These are phyloP conservation scores for Polypterus bichir DNA, from an alignment of 2,113 vertebrate species.

Conservation along the genomic window DNA sequence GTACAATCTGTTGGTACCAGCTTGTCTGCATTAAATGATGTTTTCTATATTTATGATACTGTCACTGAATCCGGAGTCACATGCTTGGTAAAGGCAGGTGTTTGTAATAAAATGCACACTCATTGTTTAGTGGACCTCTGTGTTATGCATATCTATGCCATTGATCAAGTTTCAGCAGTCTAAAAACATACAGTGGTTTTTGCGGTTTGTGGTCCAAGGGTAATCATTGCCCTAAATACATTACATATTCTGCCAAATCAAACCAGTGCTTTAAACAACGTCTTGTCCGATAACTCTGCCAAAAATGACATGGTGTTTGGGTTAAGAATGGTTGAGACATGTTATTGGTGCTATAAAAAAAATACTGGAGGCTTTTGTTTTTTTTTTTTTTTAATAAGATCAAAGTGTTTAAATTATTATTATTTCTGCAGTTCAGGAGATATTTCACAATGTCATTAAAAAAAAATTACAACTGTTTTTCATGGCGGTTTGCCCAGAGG, in stretches of 20 bases:
- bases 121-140: no score
- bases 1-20: no score
- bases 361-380: constrained; percentile 33
- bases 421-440: constrained; percentile 27
- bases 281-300: constrained; percentile 25
- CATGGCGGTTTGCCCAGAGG: constrained; percentile 30
- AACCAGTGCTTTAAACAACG: constrained; percentile 40
- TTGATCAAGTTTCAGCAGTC: no score
- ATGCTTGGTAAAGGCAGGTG: no score
- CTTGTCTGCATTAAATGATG: no score
- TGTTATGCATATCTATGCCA: no score
- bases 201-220: no score
- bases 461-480: constrained; percentile 27
- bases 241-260: constrained; percentile 41
- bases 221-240: constrained; percentile 31
- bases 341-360: constrained; percentile 23
- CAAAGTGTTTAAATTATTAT: constrained; percentile 27
- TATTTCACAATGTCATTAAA: constrained; percentile 33
- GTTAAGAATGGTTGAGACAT: constrained; percentile 23
- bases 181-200: no score
- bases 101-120: no score
- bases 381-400: background rate
- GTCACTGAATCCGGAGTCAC: no score
- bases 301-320: constrained; percentile 33
- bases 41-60: no score